Evolutionary conservation across 2,797 vertebrate species (phyloP).

Genomic region (Sebastes steindachneri): DNA sequence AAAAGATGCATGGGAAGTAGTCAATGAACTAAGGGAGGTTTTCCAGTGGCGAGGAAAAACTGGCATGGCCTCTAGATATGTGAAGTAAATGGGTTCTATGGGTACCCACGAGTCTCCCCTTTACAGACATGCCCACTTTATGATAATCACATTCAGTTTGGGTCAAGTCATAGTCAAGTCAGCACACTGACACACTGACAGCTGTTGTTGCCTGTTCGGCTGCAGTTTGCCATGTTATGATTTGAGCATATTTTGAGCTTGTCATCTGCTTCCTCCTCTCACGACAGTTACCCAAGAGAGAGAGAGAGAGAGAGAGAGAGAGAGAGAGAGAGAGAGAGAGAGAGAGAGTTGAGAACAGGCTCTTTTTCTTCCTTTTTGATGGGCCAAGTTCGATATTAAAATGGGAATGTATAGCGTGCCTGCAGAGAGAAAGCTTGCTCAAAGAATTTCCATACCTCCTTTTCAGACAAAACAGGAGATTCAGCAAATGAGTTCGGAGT

Average conservation of each 20-base stretch:
- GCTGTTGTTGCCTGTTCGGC: too few species aligned
- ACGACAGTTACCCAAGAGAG: conserved; percentile 13
- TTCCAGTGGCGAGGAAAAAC: not conserved
- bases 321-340: too few species aligned
- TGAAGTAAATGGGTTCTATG: too few species aligned
- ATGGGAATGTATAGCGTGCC: not conserved
- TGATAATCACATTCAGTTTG: too few species aligned
- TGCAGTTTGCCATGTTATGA: too few species aligned
- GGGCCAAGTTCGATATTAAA: not conserved
- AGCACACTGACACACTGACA: too few species aligned
- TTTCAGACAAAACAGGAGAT: conserved; percentile 40
- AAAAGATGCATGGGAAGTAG: not conserved
- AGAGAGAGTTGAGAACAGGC: not conserved
- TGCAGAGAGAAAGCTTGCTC: not conserved
- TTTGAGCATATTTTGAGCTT: not conserved
- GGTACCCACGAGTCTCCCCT: too few species aligned
- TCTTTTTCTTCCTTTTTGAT: not conserved
- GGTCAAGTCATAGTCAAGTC: too few species aligned
- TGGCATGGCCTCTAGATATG: too few species aligned
- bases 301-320: not conserved
- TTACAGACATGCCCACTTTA: too few species aligned
- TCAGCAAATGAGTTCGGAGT: conserved; percentile 27
- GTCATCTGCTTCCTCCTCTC: conserved; percentile 59
- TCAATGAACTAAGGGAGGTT: not conserved
- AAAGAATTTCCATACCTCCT: conserved; percentile 18